Evolutionary conservation across 2,797 vertebrate genomes (phyloP).

Genomic region (Pantherophis alleghaniensis): DNA sequence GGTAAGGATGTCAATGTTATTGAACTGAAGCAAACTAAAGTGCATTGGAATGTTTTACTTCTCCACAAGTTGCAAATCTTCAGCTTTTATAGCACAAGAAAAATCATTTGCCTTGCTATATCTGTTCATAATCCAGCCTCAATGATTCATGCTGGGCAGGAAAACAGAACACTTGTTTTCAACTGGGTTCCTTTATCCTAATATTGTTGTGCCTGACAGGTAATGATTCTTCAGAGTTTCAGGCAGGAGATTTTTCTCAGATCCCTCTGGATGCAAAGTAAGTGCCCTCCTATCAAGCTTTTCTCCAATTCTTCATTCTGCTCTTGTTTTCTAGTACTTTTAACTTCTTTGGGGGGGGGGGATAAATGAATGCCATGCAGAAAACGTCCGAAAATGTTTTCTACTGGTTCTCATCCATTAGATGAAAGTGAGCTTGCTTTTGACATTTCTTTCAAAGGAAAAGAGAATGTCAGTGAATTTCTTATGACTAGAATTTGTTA

Average conservation of each 20-base stretch:
- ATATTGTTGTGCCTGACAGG: background rate
- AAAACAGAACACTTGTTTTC: background rate
- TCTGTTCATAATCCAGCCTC: background rate
- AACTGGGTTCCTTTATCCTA: background rate
- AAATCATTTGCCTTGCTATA: background rate
- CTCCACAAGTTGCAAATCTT: background rate
- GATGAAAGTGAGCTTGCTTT: background rate
- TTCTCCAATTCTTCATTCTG: background rate
- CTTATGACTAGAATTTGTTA: background rate
- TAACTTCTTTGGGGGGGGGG: background rate
- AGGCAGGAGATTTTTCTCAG: background rate
- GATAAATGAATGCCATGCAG: background rate
- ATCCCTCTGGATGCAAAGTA: background rate
- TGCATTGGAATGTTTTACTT: background rate
- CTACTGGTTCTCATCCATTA: background rate
- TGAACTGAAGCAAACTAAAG: background rate
- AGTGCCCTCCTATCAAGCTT: background rate
- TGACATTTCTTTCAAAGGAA: background rate
- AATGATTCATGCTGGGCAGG: background rate
- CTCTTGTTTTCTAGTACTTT: background rate
- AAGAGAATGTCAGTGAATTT: background rate
- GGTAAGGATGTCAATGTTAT: background rate
- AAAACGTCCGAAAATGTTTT: background rate
- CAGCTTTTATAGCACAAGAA: background rate
- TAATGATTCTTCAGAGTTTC: background rate